Evolutionary conservation across 2,797 vertebrate species (phyloP).

Genomic region (Anguilla marmorata): DNA sequence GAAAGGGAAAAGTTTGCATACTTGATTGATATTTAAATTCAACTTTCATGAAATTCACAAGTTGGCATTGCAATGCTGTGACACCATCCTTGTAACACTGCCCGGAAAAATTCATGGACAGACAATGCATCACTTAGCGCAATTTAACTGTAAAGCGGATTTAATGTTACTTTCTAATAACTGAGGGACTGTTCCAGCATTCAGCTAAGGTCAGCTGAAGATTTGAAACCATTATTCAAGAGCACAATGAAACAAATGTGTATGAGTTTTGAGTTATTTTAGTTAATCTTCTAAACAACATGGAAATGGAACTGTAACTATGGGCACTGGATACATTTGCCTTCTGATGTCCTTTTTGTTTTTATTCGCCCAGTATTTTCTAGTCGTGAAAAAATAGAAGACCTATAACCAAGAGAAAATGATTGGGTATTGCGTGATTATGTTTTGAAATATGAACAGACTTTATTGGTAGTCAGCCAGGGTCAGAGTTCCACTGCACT

Average conservation of each 20-base stretch:
- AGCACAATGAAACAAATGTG: background rate
- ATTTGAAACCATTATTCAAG: background rate
- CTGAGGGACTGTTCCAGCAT: conserved; percentile 6
- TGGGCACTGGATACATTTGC: background rate
- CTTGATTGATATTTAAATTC: too few relatives aligned
- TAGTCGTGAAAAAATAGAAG: too few relatives aligned
- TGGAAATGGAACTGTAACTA: background rate
- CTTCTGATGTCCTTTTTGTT: background rate
- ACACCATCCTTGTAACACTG: background rate
- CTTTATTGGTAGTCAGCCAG: background rate
- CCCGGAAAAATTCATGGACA: background rate
- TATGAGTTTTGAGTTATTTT: too few relatives aligned
- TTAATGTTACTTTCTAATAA: background rate
- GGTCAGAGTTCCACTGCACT: conserved; percentile 82
- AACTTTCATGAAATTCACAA: too few relatives aligned
- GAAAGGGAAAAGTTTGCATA: too few relatives aligned
- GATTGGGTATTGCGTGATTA: background rate
- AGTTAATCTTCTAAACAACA: background rate
- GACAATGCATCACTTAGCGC: background rate
- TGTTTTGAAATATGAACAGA: background rate
- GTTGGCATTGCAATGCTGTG: background rate
- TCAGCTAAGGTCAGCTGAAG: background rate
- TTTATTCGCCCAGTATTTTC: background rate
- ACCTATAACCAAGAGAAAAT: too few relatives aligned
- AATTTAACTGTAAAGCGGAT: background rate